phyloP scores from a whole-genome alignment of 1,140 invertebrate species.

The Formica exsecta region DNA sequence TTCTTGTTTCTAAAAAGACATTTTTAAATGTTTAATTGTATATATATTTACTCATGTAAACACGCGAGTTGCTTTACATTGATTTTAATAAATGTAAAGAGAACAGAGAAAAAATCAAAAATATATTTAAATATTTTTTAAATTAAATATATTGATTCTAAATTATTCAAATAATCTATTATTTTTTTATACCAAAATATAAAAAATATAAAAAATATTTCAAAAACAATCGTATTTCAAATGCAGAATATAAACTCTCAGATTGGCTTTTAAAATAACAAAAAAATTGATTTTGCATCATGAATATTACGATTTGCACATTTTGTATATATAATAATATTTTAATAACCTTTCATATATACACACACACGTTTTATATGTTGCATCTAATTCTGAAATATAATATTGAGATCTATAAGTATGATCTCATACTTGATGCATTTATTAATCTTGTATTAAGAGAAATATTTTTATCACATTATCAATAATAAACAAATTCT shows the following conservation, averaged over 20 bases:
- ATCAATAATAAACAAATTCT: slow-evolving; percentile 18
- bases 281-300: background rate
- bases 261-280: background rate
- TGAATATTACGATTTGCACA: slow-evolving; percentile 14
- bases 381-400: slow-evolving; percentile 9
- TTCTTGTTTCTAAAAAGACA: slow-evolving; percentile 37
- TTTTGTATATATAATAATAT: slow-evolving; percentile 24
- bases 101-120: slow-evolving; percentile 19
- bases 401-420: background rate
- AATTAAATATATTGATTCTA: background rate
- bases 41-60: slow-evolving; percentile 39
- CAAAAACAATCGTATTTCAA: background rate
- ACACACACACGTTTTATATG: background rate
- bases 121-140: background rate
- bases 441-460: slow-evolving; percentile 27
- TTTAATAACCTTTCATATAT: background rate
- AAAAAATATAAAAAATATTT: background rate
- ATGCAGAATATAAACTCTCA: background rate
- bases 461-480: background rate
- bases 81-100: slow-evolving; percentile 41
- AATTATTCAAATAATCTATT: slow-evolving; percentile 5
- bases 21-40: slow-evolving; percentile 19
- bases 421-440: background rate
- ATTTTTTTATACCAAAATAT: slow-evolving; percentile 13
- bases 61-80: background rate